Base-by-base conservation (phyloP, 2,113 vertebrate species). In the Oriolus oriolus region DNA sequence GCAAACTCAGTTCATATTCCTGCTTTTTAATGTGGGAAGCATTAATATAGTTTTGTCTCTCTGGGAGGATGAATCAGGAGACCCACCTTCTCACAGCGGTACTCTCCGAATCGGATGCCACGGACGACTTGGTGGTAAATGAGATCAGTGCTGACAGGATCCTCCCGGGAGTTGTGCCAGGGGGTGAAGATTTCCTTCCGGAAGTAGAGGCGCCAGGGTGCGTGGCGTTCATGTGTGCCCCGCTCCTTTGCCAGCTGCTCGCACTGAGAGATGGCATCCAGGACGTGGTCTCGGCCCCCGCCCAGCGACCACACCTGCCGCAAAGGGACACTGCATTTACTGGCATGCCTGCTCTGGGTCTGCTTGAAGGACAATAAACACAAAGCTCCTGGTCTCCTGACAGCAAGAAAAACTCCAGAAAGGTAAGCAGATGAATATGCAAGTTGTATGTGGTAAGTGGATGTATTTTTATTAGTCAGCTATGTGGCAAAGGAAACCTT, bases 171-270 rank as follows among this genome's bases (percentile, higher is more conserved):
- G 97, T 98, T 97, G 37, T 99, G 99, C 99, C 99, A 99, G 2
- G 99, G 99, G 2, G 98, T 98, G 96, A 99, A 99, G 96, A 99
- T 97, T 93, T 99, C 99, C 96, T 99, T 99, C 19, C 99, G 98
- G 97, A 99, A 99, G 96, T 98, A 98, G 53, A 99, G 97, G 7
- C 99, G 98, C 99, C 99, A 99, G 17, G 99, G 99, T 0, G 99
- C 97, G 2, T 99, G 98, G 79, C 98, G 98, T 60, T 99, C 99
- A 7, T 98, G 98, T 2, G 98, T 98, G 2, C 99, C 98, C 21
- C 71, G 97, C 79, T 98, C 98, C 94, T 96, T 98, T 16, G 98
- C 98, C 12, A 99, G 98, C 96, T 99, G 99, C 89, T 99, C 99
- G 22, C 99, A 99, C 97, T 99, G 99, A 13, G 99, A 99, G 80